phyloP scores from a whole-genome alignment of 2,888 invertebrate genomes.

The Hirtodrosophila duncani region DNA sequence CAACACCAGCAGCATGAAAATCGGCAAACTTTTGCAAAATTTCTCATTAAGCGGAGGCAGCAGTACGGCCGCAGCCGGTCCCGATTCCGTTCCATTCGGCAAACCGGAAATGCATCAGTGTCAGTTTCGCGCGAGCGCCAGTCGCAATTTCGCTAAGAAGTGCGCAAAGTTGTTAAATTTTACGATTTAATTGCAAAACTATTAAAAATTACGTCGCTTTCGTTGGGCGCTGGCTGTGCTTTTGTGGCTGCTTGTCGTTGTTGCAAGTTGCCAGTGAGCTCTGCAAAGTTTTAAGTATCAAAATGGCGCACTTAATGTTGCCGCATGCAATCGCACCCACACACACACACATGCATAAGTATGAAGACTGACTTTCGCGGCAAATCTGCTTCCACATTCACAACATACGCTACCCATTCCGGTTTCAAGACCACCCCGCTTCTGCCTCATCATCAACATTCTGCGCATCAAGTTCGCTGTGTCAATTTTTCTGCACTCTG shows the following conservation, averaged over 20 bases:
- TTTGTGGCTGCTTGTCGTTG: conserved; percentile 8
- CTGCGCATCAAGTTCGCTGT: conserved; percentile 16
- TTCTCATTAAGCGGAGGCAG: conserved; percentile 39
- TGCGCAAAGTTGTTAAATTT: conserved; percentile 73
- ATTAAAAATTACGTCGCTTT: conserved; percentile 71
- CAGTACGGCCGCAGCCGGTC: background rate
- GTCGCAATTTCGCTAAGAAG: conserved; percentile 69
- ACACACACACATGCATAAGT: conserved; percentile 5
- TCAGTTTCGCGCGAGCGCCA: conserved; percentile 53
- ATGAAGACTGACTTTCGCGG: conserved; percentile 45
- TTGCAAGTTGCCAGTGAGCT: conserved; percentile 22
- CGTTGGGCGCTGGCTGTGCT: conserved; percentile 28
- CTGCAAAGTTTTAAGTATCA: conserved; percentile 67
- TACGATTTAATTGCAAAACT: conserved; percentile 74
- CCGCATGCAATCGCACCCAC: conserved; percentile 38
- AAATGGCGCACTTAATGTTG: conserved; percentile 68
- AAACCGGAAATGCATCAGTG: conserved; percentile 69
- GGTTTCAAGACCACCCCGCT: background rate
- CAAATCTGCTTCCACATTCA: conserved; percentile 51
- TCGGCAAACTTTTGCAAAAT: conserved; percentile 41
- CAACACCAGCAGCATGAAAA: conserved; percentile 31
- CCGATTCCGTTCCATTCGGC: conserved; percentile 5
- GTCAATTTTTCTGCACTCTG: conserved; percentile 35
- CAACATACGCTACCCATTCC: conserved; percentile 31
- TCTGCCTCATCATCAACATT: background rate